Evolutionary conservation across 1,140 invertebrate species (phyloP).

Genomic region (Lethrus apterus): DNA sequence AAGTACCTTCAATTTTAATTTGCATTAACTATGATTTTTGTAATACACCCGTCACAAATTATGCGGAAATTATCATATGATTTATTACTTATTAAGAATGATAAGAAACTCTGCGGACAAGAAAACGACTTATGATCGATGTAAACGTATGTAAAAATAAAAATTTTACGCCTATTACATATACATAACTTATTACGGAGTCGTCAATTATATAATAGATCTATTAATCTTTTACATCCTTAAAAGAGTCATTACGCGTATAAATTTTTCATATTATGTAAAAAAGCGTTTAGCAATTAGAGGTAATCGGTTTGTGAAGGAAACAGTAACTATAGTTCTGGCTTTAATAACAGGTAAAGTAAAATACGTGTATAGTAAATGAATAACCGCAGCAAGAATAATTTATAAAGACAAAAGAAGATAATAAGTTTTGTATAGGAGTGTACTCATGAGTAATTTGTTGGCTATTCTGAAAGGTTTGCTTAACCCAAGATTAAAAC

Average conservation of each 20-base stretch:
- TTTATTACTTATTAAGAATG: no score
- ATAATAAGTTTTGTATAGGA: slow-evolving; percentile 21
- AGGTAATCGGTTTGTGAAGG: slow-evolving; percentile 9
- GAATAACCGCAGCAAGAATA: slow-evolving; percentile 8
- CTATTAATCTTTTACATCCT: slow-evolving; percentile 5
- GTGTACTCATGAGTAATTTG: slow-evolving; percentile 22
- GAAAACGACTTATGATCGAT: no score
- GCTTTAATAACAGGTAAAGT: slow-evolving; percentile 6
- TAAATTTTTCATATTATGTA: slow-evolving; percentile 7
- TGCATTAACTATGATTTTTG: no score
- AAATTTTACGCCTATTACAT: no score
- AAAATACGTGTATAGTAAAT: not conserved
- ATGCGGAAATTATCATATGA: no score
- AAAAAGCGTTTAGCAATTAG: slow-evolving; percentile 9
- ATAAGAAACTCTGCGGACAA: no score
- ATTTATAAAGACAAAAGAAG: slow-evolving; percentile 20
- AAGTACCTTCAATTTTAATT: no score
- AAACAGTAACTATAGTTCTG: slow-evolving; percentile 10
- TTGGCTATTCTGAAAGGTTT: slow-evolving; percentile 24
- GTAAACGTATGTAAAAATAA: no score
- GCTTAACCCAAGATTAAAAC: slow-evolving; percentile 39
- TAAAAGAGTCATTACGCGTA: slow-evolving; percentile 10
- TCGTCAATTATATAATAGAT: no score
- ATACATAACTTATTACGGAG: no score
- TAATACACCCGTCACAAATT: no score